Conservation (phyloP, 2,797 vertebrate species). For the Toxotes lorentzi region DNA sequence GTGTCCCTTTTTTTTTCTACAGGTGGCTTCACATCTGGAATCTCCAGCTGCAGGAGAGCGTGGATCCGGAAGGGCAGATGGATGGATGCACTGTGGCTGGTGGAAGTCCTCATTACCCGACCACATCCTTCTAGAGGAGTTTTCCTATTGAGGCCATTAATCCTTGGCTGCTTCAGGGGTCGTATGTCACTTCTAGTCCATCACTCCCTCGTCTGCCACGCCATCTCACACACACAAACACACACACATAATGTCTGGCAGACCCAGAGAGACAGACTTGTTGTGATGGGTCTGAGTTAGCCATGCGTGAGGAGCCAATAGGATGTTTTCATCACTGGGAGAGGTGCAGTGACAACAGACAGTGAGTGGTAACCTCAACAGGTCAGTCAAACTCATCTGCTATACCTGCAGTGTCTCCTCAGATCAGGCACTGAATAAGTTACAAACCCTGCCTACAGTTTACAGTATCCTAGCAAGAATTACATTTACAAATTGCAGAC, state of each 20-base stretch:
- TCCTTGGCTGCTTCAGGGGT: constrained; percentile 74
- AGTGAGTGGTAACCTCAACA: constrained; percentile 68
- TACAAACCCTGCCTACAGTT: neutral
- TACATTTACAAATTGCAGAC: constrained; percentile 29
- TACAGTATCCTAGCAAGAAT: neutral
- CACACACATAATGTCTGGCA: constrained; percentile 45
- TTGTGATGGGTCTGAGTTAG: constrained; percentile 72
- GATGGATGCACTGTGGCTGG: constrained; percentile 68
- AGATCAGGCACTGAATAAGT: constrained; percentile 38
- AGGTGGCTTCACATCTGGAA: constrained; percentile 80
- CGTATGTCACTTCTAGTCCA: constrained; percentile 77
- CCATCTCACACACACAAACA: constrained; percentile 41
- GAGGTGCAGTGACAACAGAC: constrained; percentile 72
- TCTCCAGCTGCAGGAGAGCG: constrained; percentile 65
- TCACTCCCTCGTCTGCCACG: constrained; percentile 59
- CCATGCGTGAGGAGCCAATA: constrained; percentile 70
- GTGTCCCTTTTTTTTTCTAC: constrained; percentile 50
- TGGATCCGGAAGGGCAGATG: constrained; percentile 62
- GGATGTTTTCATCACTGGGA: constrained; percentile 76
- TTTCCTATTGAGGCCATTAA: constrained; percentile 73
- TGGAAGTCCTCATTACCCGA: constrained; percentile 77
- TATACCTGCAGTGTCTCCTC: constrained; percentile 41
- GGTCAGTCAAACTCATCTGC: constrained; percentile 60
- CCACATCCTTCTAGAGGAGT: constrained; percentile 67
- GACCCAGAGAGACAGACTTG: constrained; percentile 63